Base-by-base conservation (phyloP, 2,113 vertebrate genomes). In the Hemicordylus capensis region DNA sequence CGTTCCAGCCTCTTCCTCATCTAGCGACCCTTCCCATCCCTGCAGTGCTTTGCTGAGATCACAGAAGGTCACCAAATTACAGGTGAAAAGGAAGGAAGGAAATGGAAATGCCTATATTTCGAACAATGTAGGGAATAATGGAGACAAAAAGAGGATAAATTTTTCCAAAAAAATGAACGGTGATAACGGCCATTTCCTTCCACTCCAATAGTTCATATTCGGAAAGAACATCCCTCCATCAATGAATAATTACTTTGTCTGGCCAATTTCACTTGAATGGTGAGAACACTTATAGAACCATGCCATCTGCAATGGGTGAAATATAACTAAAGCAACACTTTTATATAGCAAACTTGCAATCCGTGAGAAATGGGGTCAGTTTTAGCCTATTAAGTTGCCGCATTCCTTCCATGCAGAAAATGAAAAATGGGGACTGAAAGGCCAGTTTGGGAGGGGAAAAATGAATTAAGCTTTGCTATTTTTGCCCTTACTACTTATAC, bases 61-160 rank as follows among this genome's bases (percentile, higher is more conserved):
- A 37, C 5, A 15, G 64, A 37, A 54, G 66, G 54, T 59, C 51
- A 46, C 51, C 2, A 19, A 26, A 72, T 69, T 78, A 78, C 66
- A 83, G 81, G 81, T 77, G 64, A 66, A 48, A 70, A 39, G 39
- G 44, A 85, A 85, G 64, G 76, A 61, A 85, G 75, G 81, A 83
- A 75, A 64, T 51, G n/a, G 70, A 34, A 22, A 37, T 59, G 64
- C 51, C 20, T 44, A 7, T 10, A 59, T 70, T 85, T 78, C 54
- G 5, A 85, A 85, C 83, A 85, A 85, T 72, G 75, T 26, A 46
- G 64, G 42, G 64, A 61, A 83, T 64, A n/a, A 37, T 48, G 58
- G 58, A 75, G 72, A 75, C 59, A 84, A 84, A 63, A 77, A 70
- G 75, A 78, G 84, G 84, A 72, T 70, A 59, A 31, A 37, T 37